Percentiles rank a stretch among this genome's conserved stretches.
phyloP scores from a whole-genome alignment of 2,113 vertebrate species.

The Pollimyrus isidori region DNA sequence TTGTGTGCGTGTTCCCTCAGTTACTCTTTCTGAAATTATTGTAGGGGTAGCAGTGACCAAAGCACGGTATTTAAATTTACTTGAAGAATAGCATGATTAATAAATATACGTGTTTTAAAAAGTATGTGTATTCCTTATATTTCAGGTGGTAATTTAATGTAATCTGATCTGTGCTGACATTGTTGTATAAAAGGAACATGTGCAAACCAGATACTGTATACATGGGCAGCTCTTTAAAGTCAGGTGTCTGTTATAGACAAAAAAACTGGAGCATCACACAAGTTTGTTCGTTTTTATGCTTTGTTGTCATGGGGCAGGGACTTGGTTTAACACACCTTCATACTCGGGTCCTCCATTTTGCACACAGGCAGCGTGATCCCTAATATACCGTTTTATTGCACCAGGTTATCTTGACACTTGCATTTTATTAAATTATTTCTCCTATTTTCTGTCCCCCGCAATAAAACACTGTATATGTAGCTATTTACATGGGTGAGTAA shows the following conservation, averaged over 20 bases:
- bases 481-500: background rate
- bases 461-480: background rate
- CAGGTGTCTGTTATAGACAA: slow-evolving; percentile 56
- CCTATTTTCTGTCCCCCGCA: background rate
- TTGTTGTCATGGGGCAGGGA: slow-evolving; percentile 44
- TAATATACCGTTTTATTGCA: background rate
- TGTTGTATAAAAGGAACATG: slow-evolving; percentile 60
- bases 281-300: slow-evolving; percentile 57
- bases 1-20: background rate
- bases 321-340: slow-evolving; percentile 29
- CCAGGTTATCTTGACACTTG: background rate
- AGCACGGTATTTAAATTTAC: background rate
- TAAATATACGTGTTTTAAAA: background rate
- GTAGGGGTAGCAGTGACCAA: background rate
- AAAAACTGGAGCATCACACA: slow-evolving; percentile 40
- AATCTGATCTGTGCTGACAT: slow-evolving; percentile 55
- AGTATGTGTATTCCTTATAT: slow-evolving; percentile 28
- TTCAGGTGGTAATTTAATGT: slow-evolving; percentile 40
- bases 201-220: slow-evolving; percentile 49
- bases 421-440: background rate
- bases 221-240: slow-evolving; percentile 61
- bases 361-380: background rate
- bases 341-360: background rate
- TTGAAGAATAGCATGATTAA: background rate
- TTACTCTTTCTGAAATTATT: background rate